Evolutionary conservation across 2,888 invertebrate genomes (phyloP).

Genomic region (Oscheius onirici): DNA sequence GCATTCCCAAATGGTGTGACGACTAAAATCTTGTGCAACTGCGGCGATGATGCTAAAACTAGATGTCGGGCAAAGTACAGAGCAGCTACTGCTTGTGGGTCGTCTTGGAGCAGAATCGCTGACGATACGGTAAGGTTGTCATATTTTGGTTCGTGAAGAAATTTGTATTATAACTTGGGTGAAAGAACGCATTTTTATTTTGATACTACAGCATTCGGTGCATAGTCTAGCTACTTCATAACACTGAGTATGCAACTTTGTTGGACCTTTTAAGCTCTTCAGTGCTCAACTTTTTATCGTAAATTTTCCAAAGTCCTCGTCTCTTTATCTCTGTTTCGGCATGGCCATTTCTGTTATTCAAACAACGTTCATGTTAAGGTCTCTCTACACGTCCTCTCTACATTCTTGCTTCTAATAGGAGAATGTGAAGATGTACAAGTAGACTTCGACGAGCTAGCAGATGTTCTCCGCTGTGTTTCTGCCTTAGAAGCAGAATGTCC

Average conservation of each 20-base stretch:
- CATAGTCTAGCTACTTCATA: too few species aligned
- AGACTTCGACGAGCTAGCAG: conserved; percentile 6
- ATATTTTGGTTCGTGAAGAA: background rate
- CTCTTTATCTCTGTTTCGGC: too few species aligned
- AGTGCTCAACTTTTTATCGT: too few species aligned
- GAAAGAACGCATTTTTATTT: too few species aligned
- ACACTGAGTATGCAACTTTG: too few species aligned
- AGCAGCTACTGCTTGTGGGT: conserved; percentile 48
- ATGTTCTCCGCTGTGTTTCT: conserved; percentile 22
- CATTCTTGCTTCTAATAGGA: conserved; percentile 35
- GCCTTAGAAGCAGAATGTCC: conserved; percentile 30
- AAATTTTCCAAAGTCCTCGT: too few species aligned
- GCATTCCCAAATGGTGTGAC: background rate
- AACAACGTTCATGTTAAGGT: conserved; percentile 27
- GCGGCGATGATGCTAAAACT: conserved; percentile 44
- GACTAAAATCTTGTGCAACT: conserved; percentile 37
- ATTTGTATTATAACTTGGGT: too few species aligned
- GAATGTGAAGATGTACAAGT: conserved; percentile 25
- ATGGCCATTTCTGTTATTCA: too few species aligned
- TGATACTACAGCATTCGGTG: too few species aligned
- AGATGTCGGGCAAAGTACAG: conserved; percentile 39
- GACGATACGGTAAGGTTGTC: conserved; percentile 44
- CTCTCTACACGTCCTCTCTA: conserved; percentile 43
- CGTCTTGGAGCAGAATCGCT: conserved; percentile 45
- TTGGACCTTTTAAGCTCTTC: too few species aligned